phyloP scores from a whole-genome alignment of 2,113 vertebrate species.

The Vanacampus margaritifer region DNA sequence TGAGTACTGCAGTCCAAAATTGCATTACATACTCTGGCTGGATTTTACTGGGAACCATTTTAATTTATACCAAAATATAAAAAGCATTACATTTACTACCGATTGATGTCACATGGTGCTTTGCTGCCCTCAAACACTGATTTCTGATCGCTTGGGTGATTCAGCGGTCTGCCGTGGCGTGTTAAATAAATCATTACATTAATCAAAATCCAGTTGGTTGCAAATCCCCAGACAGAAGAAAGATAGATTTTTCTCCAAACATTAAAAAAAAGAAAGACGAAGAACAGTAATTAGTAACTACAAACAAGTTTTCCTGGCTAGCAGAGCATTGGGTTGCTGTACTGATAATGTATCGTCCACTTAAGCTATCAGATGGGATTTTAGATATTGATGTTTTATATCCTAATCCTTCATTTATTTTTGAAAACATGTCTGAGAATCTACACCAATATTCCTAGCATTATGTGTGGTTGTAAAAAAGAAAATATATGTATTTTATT shows the following conservation, averaged over 20 bases:
- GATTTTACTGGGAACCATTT: slow-evolving; percentile 3
- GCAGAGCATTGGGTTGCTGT: not conserved
- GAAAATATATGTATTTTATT: too few relatives aligned
- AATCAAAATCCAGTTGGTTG: not conserved
- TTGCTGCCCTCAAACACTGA: slow-evolving; percentile 2
- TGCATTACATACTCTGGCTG: slow-evolving; percentile 2
- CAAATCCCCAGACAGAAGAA: not conserved
- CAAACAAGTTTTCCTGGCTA: not conserved
- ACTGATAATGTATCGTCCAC: too few relatives aligned
- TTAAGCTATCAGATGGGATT: too few relatives aligned
- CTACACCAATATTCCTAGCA: too few relatives aligned
- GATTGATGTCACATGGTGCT: not conserved
- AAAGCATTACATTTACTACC: not conserved
- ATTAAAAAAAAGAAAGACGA: not conserved
- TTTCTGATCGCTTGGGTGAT: not conserved
- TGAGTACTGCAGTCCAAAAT: slow-evolving; percentile 8
- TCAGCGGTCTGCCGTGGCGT: not conserved
- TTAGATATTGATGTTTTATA: too few relatives aligned
- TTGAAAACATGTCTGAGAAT: too few relatives aligned
- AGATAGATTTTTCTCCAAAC: not conserved
- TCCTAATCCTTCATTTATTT: too few relatives aligned
- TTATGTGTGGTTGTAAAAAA: too few relatives aligned
- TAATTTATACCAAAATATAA: slow-evolving; percentile 7
- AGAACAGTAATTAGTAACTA: not conserved
- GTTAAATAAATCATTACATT: not conserved